phyloP scores from a whole-genome alignment of 2,888 invertebrate genomes.

The Pristionchus maxplancki region DNA sequence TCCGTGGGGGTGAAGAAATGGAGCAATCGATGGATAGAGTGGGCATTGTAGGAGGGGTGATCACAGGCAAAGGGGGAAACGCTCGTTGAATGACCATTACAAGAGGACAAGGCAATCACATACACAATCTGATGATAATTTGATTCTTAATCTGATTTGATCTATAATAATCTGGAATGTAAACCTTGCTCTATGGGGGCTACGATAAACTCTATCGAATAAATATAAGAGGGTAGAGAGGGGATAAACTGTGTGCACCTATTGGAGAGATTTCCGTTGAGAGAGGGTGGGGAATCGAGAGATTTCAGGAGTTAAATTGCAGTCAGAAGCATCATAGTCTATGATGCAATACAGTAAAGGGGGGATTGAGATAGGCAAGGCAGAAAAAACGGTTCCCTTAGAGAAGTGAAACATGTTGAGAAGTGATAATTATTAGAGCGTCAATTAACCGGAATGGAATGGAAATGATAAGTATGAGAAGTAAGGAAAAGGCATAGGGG shows the following conservation, averaged over 20 bases:
- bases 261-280: conserved; percentile 27
- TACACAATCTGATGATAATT: conserved; percentile 26
- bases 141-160: not conserved
- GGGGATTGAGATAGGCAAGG: not conserved
- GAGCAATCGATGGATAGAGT: conserved; percentile 6
- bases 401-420: conserved; percentile 18
- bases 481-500: not conserved
- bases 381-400: conserved; percentile 15
- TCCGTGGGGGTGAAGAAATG: conserved; percentile 18
- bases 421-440: conserved; percentile 42
- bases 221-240: conserved; percentile 2
- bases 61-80: conserved; percentile 32
- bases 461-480: conserved; percentile 41
- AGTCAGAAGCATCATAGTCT: not conserved
- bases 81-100: conserved; percentile 36
- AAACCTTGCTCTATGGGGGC: conserved; percentile 23
- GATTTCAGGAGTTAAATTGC: conserved; percentile 21
- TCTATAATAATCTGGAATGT: conserved; percentile 33
- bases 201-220: conserved; percentile 22
- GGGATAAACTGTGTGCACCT: not conserved
- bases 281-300: conserved; percentile 40
- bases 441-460: conserved; percentile 29
- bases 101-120: conserved; percentile 22
- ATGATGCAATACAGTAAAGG: not conserved
- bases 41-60: not conserved